phyloP scores from a whole-genome alignment of 2,113 vertebrate species.

The Peromyscus leucopus region DNA sequence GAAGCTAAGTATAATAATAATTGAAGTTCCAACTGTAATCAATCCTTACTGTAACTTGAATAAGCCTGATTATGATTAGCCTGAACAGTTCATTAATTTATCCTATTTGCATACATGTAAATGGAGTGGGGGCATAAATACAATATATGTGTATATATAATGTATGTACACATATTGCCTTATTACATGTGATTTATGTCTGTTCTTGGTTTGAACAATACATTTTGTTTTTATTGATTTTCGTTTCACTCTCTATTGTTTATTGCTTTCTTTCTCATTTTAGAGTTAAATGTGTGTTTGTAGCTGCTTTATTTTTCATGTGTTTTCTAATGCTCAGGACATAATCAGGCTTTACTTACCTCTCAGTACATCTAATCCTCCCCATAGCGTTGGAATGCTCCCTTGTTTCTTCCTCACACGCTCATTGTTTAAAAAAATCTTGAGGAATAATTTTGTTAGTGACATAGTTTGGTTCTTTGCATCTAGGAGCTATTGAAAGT shows the following conservation, averaged over 20 bases:
- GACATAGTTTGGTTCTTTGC: background rate
- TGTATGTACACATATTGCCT: background rate
- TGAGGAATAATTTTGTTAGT: conserved; percentile 13
- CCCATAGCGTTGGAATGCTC: background rate
- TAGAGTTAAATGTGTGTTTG: conserved; percentile 44
- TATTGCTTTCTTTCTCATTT: conserved; percentile 5
- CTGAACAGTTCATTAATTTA: background rate
- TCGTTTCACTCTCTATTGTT: conserved; percentile 13
- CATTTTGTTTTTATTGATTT: conserved; percentile 24
- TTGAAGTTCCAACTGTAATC: background rate
- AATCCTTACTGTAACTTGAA: conserved; percentile 31
- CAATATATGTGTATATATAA: background rate
- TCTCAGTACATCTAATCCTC: background rate
- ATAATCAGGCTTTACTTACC: background rate
- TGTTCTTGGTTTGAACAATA: conserved; percentile 41
- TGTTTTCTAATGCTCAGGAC: background rate
- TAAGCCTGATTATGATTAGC: background rate
- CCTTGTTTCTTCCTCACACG: background rate
- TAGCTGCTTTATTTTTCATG: conserved; percentile 8
- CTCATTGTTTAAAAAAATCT: background rate
- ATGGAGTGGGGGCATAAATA: background rate
- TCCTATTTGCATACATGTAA: background rate
- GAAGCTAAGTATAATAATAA: background rate
- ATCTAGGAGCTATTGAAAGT: background rate
- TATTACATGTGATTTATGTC: conserved; percentile 12